Evolutionary conservation across 2,888 invertebrate genomes (phyloP).

Genomic region (Dicranocentrus wangi): DNA sequence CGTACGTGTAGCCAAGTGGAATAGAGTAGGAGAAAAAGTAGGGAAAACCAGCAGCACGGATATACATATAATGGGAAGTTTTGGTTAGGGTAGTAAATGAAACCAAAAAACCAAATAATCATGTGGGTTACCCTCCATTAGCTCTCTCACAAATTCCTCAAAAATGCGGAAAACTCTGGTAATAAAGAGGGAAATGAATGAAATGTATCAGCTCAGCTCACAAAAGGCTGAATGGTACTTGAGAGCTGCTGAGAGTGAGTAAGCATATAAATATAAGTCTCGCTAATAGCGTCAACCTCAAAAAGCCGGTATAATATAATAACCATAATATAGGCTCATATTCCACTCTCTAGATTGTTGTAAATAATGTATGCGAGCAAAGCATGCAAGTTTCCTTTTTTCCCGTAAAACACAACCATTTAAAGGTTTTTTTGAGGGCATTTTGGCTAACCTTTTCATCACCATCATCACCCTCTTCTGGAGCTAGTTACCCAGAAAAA

Average conservation of each 20-base stretch:
- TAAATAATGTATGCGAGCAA: background rate
- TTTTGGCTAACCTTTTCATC: slow-evolving; percentile 52
- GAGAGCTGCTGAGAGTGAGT: background rate
- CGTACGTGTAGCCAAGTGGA: too few relatives aligned
- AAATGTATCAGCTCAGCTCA: slow-evolving; percentile 5
- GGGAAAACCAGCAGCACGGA: too few relatives aligned
- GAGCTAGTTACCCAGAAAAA: slow-evolving; percentile 13
- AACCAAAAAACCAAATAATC: slow-evolving; percentile 45
- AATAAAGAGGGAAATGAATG: slow-evolving; percentile 23
- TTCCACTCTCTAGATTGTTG: too few relatives aligned
- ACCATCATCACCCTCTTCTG: slow-evolving; percentile 30
- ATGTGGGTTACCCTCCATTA: slow-evolving; percentile 63
- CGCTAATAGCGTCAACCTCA: too few relatives aligned
- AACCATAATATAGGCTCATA: slow-evolving; percentile 2
- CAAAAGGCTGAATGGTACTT: slow-evolving; percentile 1
- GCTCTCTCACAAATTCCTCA: slow-evolving; percentile 47
- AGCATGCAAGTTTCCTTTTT: slow-evolving; percentile 43
- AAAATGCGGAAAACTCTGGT: slow-evolving; percentile 50
- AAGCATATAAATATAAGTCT: slow-evolving; percentile 16
- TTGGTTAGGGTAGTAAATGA: slow-evolving; percentile 17
- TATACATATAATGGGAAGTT: too few relatives aligned
- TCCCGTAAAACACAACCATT: slow-evolving; percentile 37
- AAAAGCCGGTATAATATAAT: background rate
- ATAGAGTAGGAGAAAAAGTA: too few relatives aligned
- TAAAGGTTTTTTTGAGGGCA: slow-evolving; percentile 30